Evolutionary conservation across 1,140 invertebrate species (phyloP), one percentile per base, ranked within the genome.

Genomic region (Geopemphigus sp.): DNA sequence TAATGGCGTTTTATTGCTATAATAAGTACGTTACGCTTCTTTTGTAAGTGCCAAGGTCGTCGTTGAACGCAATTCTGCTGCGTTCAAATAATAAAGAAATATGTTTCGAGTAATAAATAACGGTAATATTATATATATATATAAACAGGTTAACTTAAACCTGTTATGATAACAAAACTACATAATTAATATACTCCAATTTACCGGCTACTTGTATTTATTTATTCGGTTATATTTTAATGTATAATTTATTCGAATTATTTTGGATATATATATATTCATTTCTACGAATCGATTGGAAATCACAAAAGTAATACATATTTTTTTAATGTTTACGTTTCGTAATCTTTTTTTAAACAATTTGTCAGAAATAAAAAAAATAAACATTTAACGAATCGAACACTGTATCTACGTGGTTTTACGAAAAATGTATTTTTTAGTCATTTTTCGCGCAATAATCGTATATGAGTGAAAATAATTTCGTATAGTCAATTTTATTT

Each of bases 41-140:
- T 66, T 39, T 66, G 11, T 66, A 66, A 63, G 17, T 63, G 15
- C 2, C 61, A 63, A 63, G 61, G 17, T 63, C 19, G 17, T 63
- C 19, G 6, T 29, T 17, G 6, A 29, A 19, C 26, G 19, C 29
- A 32, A 32, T 63, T 63, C 17, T 32, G 26, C 32, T 63, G 0
- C 26, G 32, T 63, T 32, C 17, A 17, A 61, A 63, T 63, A 32
- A 61, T 26, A 29, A 61, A 29, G 17, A 29, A 64, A 64, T 64
- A 12, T 39, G 11, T 64, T 22, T 12, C 14, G 19, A 14, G 11
- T n/a, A 39, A 45, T 64, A 39, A 14, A 39, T 10, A 3, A 3
- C 14, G n/a, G 29, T 17, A 15, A 32, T 63, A 50, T 50, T 12
- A 19, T 17, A 63, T 63, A 19, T 17, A 63, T n/a, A 17, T 63